Evolutionary conservation across 2,113 vertebrate genomes (phyloP), one percentile per base, ranked within the genome.

Genomic region (Phylloscopus whistleri): DNA sequence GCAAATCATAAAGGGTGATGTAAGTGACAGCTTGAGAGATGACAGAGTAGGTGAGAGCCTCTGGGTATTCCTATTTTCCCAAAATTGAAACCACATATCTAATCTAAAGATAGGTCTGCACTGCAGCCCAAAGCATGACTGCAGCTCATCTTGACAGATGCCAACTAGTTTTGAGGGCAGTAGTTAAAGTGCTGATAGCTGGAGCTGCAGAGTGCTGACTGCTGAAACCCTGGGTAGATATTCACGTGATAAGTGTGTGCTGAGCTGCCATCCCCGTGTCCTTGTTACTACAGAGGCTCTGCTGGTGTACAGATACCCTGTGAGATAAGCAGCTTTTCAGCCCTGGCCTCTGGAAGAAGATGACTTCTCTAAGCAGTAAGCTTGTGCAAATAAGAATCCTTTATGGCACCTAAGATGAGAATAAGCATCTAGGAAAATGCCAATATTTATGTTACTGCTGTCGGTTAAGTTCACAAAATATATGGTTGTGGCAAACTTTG

Each of bases 241-340:
- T 6, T 94, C 55, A n/a, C 1, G 0, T 44, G 80, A 43, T 5
- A 18, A 51, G 23, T 10, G 35, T 55, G 81, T 79, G 33, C 58
- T 67, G 69, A 89, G 84, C 81, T 89, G 55, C 73, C 55, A 0
- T 72, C 58, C 58, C 66, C n/a, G 3, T 58, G 69, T 26, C 81
- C 74, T 94, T 62, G 8, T 60, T 79, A 37, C 75, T 73, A 14
- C 46, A 3, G 43, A 64, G 35, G 48, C 70, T 79, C 46, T 89
- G 12, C 33, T 53, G 26, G 27, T 69, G 44, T 52, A 30, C 49
- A 79, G 35, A 68, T 64, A 60, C 10, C 15, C 75, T 90, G 66
- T 20, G 82, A 89, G 84, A 72, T 85, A 89, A 94, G 84, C 27
- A 5, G 67, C 66, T 94, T 95, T 95, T 75, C 72, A 89, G 28